phyloP scores from a whole-genome alignment of 2,888 invertebrate species.

The Cerceris ruficornis region DNA sequence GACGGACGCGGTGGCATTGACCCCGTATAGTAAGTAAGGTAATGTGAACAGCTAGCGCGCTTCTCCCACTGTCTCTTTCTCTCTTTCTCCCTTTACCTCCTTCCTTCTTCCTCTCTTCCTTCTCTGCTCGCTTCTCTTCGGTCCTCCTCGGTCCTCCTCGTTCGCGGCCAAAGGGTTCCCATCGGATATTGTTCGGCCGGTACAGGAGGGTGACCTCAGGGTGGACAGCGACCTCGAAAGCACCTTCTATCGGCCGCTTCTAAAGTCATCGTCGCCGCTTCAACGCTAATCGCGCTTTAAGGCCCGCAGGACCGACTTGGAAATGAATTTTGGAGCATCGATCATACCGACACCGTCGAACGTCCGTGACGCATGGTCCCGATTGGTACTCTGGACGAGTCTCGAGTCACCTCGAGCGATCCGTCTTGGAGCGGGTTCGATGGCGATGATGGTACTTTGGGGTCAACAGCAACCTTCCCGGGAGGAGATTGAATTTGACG shows the following conservation, averaged over 20 bases:
- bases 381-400: background rate
- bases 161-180: conserved; percentile 66
- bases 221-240: conserved; percentile 71
- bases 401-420: no score
- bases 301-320: conserved; percentile 6
- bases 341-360: background rate
- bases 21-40: conserved; percentile 79
- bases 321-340: conserved; percentile 13
- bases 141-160: conserved; percentile 34
- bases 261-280: conserved; percentile 51
- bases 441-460: background rate
- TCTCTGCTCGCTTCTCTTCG: conserved; percentile 20
- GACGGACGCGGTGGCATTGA: conserved; percentile 78
- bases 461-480: background rate
- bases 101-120: conserved; percentile 44
- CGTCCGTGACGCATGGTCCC: background rate
- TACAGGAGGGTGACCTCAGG: conserved; percentile 66
- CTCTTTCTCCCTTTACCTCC: conserved; percentile 7
- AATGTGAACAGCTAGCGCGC: conserved; percentile 78
- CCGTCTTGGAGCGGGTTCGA: no score
- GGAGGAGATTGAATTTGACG: background rate
- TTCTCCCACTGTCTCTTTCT: conserved; percentile 42
- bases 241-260: conserved; percentile 58
- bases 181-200: conserved; percentile 69
- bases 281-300: conserved; percentile 52